Evolutionary conservation across 2,888 invertebrate genomes (phyloP).

Genomic region (Bedellia somnulentella): DNA sequence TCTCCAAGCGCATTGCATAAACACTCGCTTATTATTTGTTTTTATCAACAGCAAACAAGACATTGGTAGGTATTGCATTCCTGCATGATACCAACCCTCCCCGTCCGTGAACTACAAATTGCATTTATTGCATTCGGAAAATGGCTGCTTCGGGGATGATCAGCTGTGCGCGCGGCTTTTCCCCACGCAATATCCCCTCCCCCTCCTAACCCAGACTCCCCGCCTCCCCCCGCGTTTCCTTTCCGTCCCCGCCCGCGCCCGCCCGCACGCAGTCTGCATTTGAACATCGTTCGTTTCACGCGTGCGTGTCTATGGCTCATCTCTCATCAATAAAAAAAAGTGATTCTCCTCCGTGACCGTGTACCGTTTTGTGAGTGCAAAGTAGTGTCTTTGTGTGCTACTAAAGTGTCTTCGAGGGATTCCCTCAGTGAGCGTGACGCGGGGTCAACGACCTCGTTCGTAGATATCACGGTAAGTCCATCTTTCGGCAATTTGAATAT

Average conservation of each 20-base stretch:
- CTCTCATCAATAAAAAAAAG: conserved; percentile 1
- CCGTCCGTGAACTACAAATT: too few relatives aligned
- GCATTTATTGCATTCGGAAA: too few relatives aligned
- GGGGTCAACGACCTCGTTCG: conserved; percentile 31
- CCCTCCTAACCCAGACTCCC: too few relatives aligned
- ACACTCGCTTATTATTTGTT: too few relatives aligned
- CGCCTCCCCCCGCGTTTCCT: too few relatives aligned
- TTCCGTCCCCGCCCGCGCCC: background rate
- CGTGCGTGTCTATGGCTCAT: conserved; percentile 1
- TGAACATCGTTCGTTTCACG: background rate
- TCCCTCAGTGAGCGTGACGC: conserved; percentile 4
- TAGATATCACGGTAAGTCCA: conserved; percentile 4
- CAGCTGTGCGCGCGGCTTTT: conserved; percentile 1
- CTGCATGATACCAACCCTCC: too few relatives aligned
- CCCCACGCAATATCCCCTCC: background rate
- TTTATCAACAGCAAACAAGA: too few relatives aligned
- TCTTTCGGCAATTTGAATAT: conserved; percentile 8
- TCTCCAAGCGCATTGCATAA: too few relatives aligned
- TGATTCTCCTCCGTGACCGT: too few relatives aligned
- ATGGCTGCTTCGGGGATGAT: background rate
- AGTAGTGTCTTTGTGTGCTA: background rate
- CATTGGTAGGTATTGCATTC: too few relatives aligned
- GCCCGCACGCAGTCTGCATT: too few relatives aligned
- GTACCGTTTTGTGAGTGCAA: too few relatives aligned
- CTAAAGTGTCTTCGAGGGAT: conserved; percentile 1